Evolutionary conservation across 2,797 vertebrate species (phyloP).

Genomic region (Dermochelys coriacea): DNA sequence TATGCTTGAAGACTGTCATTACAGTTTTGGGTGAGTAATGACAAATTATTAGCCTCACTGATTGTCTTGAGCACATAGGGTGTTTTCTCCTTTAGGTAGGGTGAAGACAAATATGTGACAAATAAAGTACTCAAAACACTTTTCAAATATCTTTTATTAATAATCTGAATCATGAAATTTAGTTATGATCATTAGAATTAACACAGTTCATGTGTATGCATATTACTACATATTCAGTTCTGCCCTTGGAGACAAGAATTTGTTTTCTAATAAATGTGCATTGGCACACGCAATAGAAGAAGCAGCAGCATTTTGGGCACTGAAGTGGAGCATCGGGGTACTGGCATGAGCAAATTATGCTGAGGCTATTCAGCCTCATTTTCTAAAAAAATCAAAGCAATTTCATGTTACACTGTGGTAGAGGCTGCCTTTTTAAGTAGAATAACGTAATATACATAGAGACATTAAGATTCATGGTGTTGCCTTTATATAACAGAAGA

Average conservation of each 20-base stretch:
- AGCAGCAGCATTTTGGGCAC: neutral
- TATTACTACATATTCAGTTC: neutral
- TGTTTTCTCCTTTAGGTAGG: neutral
- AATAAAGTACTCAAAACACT: neutral
- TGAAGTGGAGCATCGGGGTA: neutral
- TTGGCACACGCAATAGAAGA: neutral
- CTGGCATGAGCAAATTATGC: neutral
- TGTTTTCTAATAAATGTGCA: neutral
- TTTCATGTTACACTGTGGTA: neutral
- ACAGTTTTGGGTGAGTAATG: neutral
- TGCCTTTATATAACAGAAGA: neutral
- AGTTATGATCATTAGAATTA: neutral
- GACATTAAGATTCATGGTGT: accelerated
- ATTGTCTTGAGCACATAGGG: neutral
- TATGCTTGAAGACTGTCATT: neutral
- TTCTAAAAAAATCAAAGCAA: neutral
- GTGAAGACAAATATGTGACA: neutral
- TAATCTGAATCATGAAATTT: neutral
- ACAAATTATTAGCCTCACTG: neutral
- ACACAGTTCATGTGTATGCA: neutral
- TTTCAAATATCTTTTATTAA: neutral
- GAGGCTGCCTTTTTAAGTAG: neutral
- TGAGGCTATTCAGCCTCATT: neutral
- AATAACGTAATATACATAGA: neutral
- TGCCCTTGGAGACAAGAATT: neutral